These are phyloP conservation scores for Pseudotriccus pelzelni DNA, from an alignment of 2,797 vertebrate species.

Conservation along the genomic window DNA sequence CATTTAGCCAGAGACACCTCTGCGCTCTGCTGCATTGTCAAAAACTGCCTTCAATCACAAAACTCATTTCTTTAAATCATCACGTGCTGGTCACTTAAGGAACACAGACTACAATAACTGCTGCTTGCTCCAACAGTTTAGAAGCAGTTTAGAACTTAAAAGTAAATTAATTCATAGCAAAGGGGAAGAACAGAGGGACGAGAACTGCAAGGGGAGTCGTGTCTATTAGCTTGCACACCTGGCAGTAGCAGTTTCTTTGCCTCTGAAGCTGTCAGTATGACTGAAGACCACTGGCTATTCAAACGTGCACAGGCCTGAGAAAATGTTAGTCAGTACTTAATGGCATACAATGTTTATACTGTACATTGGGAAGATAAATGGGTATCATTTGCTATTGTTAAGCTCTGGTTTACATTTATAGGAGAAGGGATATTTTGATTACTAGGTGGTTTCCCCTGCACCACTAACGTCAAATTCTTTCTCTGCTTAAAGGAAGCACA, in stretches of 20 bases:
- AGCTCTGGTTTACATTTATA: slow-evolving; percentile 15
- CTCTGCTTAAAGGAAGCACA: neutral
- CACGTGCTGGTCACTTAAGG: neutral
- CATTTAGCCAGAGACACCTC: neutral
- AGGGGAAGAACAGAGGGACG: neutral
- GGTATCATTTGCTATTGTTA: slow-evolving; percentile 27
- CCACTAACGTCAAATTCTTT: neutral
- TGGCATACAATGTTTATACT: neutral
- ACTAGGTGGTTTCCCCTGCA: neutral
- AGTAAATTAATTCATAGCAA: neutral
- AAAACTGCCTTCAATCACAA: neutral
- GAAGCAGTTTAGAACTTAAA: neutral
- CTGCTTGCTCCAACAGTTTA: neutral
- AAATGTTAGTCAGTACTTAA: neutral
- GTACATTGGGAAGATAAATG: slow-evolving; percentile 1
- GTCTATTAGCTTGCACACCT: neutral
- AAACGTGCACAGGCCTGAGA: neutral
- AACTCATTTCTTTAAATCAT: neutral
- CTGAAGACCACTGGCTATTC: neutral
- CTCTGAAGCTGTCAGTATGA: neutral
- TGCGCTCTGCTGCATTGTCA: neutral
- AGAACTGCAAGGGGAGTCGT: neutral
- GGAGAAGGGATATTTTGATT: neutral
- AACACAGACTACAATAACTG: neutral
- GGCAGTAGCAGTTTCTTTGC: neutral